phyloP scores from a whole-genome alignment of 2,888 invertebrate genomes.

The Pycnomerus fuliginosus region DNA sequence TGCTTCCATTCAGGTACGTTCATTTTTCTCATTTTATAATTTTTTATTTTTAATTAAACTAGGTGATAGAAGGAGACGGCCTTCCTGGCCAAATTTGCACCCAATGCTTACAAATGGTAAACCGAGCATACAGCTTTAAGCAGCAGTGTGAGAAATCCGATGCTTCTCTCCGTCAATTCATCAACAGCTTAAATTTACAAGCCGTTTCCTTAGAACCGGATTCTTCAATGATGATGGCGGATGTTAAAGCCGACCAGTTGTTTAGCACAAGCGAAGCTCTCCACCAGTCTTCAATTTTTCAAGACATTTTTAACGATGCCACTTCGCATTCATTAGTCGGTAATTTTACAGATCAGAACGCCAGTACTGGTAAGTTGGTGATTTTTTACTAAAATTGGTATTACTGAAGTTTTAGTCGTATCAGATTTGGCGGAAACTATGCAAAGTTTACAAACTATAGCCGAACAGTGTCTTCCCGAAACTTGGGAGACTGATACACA shows the following conservation, averaged over 20 bases:
- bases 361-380: constrained; percentile 38
- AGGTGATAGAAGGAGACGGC: constrained; percentile 50
- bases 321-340: constrained; percentile 46
- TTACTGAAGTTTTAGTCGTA: constrained; percentile 31
- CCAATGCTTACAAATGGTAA: constrained; percentile 49
- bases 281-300: constrained; percentile 47
- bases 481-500: constrained; percentile 49
- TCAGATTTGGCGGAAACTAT: constrained; percentile 50
- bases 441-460: constrained; percentile 51
- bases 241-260: constrained; percentile 43
- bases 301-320: constrained; percentile 49
- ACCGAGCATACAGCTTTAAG: constrained; percentile 48
- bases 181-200: constrained; percentile 39
- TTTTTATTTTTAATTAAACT: constrained; percentile 9
- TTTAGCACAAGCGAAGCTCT: constrained; percentile 45
- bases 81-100: constrained; percentile 49
- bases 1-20: constrained; percentile 46
- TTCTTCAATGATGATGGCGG: constrained; percentile 34
- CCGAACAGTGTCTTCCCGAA: constrained; percentile 51
- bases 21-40: constrained; percentile 1
- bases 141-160: constrained; percentile 51
- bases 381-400: neutral
- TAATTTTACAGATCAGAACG: constrained; percentile 44
- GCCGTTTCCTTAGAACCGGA: constrained; percentile 32
- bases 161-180: constrained; percentile 44